Percentiles rank a stretch among this genome's conserved stretches.
phyloP scores from a whole-genome alignment of 2,888 invertebrate genomes.

The Oscheius onirici region DNA sequence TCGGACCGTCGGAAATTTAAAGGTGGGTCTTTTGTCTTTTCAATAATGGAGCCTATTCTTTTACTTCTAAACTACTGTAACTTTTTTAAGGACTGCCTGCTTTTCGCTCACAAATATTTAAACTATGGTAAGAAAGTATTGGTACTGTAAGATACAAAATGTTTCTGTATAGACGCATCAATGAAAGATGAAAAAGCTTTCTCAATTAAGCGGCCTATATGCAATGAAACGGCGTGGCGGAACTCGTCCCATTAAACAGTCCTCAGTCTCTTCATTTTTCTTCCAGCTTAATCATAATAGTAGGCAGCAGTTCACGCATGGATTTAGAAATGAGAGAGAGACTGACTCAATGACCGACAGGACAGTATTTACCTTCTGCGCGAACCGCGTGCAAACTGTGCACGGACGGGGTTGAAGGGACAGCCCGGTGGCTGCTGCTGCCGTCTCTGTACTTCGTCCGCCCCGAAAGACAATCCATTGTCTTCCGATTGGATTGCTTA shows the following conservation, averaged over 20 bases:
- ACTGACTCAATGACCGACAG: no score
- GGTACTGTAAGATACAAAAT: no score
- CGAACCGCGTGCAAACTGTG: constrained; percentile 31
- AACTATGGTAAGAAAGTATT: no score
- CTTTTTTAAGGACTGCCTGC: no score
- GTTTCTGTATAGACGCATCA: no score
- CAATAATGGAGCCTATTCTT: no score
- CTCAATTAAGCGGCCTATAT: no score
- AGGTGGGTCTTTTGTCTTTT: constrained; percentile 17
- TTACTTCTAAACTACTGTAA: no score
- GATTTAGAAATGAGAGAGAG: background rate
- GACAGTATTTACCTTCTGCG: constrained; percentile 26
- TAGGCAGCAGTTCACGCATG: background rate
- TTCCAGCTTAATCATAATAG: background rate
- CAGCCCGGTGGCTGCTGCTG: constrained; percentile 12
- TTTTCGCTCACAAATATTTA: no score
- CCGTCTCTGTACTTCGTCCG: constrained; percentile 21
- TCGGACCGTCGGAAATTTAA: constrained; percentile 24
- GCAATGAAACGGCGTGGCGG: background rate
- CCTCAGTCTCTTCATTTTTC: background rate
- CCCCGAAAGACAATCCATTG: background rate
- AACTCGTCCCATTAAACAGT: constrained; percentile 27
- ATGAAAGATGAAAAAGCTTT: no score
- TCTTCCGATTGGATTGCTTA: no score
- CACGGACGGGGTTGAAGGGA: background rate